Evolutionary conservation across 2,797 vertebrate species (phyloP), one percentile per base, ranked within the genome.

Genomic region (Botia almorhae): DNA sequence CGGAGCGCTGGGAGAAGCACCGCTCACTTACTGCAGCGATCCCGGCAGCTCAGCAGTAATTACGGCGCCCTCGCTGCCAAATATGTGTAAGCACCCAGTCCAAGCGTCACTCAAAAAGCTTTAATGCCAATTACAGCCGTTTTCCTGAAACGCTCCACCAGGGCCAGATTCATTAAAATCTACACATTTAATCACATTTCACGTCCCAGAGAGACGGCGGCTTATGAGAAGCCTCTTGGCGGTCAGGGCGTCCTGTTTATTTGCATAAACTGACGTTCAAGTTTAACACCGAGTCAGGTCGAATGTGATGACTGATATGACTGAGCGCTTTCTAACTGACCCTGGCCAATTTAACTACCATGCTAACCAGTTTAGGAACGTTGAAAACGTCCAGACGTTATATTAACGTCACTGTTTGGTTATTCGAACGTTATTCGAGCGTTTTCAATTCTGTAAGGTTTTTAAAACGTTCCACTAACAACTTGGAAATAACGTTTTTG

Each of bases 151-250:
- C 67, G 76, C 69, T 83, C 61, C 48, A 71, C 51, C 69, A 77
- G 76, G 76, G 69, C 65, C 73, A 81, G 69, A 89, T 93, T 94
- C 91, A 93, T 94, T 92, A 92, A 87, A 82, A 85, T 89, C 89
- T 89, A 88, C 87, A 86, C 82, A 82, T 87, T 60, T 93, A 92
- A 91, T 92, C 89, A 91, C 88, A 89, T 90, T 90, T 87, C 86
- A 83, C 89, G 87, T 84, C 82, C 87, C 89, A 87, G 61, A 69
- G 50, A 88, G 90, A 84, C 82, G 77, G 84, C 91, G 89, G 90
- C 89, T 72, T 53, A 71, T 39, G 68, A 56, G 19, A 48, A 64
- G 23, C 29, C 58, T 36, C 39, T 76, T 36, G 1, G 12, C 11
- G 23, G 43, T 77, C 36, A 76, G n/a, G 75, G 26, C 48, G 10